A percentile compares a stretch with the other conserved stretches of the same genome.
These are phyloP conservation scores for Drosophila affinis DNA, from an alignment of 2,888 invertebrate species.

Conservation along the genomic window DNA sequence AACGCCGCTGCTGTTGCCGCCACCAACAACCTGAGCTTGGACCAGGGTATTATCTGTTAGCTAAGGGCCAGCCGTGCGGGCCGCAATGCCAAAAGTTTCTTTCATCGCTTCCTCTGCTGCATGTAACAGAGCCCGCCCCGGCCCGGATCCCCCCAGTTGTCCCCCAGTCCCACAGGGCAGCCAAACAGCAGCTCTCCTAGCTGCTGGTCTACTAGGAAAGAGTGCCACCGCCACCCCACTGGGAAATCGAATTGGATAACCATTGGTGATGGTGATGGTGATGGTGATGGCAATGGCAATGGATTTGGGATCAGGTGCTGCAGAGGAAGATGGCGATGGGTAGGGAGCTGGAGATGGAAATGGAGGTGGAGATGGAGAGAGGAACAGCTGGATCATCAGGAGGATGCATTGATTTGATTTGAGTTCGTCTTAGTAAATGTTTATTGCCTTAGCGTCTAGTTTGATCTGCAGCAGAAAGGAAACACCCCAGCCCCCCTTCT, in stretches of 20 bases:
- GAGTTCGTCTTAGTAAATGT: conserved; percentile 37
- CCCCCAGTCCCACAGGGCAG: conserved; percentile 17
- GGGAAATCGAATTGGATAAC: conserved; percentile 1
- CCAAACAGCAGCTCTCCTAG: conserved; percentile 31
- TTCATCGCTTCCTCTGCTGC: conserved; percentile 83
- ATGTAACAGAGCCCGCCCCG: conserved; percentile 78
- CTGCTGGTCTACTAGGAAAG: conserved; percentile 37
- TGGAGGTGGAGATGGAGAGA: conserved; percentile 18
- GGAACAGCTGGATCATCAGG: conserved; percentile 10
- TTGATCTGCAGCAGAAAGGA: conserved; percentile 9
- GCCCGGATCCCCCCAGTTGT: conserved; percentile 38
- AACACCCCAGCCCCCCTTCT: not conserved
- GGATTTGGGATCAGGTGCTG: conserved; percentile 16
- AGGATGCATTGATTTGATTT: conserved; percentile 38
- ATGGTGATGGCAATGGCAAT: conserved; percentile 1
- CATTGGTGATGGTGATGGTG: conserved; percentile 3
- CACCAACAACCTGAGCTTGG: conserved; percentile 82
- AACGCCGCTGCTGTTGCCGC: conserved; percentile 78
- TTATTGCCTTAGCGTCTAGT: conserved; percentile 22
- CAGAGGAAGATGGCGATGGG: conserved; percentile 2
- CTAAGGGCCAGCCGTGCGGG: conserved; percentile 83
- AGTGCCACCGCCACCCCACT: conserved; percentile 1
- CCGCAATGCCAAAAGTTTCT: conserved; percentile 84
- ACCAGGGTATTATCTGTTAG: conserved; percentile 84
- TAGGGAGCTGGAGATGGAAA: conserved; percentile 7